A percentile compares a stretch with the other conserved stretches of the same genome.
These are phyloP conservation scores for Drosophila leontia DNA, from an alignment of 1,140 invertebrate species.

Conservation along the genomic window DNA sequence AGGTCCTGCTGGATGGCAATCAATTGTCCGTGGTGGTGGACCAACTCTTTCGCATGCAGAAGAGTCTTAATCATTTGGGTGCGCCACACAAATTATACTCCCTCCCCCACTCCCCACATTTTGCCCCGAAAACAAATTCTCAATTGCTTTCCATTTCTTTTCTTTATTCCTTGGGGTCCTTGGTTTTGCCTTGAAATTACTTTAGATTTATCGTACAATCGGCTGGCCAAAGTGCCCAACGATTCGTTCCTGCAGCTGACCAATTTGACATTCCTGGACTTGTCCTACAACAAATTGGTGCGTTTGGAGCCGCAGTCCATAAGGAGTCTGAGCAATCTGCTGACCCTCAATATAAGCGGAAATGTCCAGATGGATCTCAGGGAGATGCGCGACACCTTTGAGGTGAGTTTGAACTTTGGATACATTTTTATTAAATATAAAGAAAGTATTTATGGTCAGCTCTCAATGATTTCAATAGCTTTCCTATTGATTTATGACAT, in stretches of 20 bases:
- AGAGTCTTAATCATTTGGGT: conserved; percentile 86
- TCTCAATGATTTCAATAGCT: neutral
- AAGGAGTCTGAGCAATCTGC: conserved; percentile 74
- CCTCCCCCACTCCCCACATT: conserved; percentile 6
- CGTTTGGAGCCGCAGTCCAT: conserved; percentile 88
- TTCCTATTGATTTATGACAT: neutral
- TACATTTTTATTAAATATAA: no score
- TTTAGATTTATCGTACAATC: conserved; percentile 88
- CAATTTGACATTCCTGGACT: conserved; percentile 88
- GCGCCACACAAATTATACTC: conserved; percentile 53
- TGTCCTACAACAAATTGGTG: conserved; percentile 91
- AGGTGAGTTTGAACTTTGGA: conserved; percentile 67
- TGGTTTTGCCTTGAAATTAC: conserved; percentile 1
- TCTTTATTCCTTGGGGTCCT: neutral
- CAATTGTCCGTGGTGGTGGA: conserved; percentile 90
- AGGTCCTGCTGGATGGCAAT: conserved; percentile 91
- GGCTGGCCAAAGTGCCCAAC: conserved; percentile 89
- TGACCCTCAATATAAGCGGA: conserved; percentile 88
- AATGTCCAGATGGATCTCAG: conserved; percentile 86
- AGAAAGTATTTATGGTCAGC: neutral
- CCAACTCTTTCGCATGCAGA: conserved; percentile 89
- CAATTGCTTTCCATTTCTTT: conserved; percentile 28
- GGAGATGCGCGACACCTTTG: conserved; percentile 84
- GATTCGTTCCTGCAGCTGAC: conserved; percentile 90
- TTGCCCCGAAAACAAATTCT: conserved; percentile 16